Base-by-base conservation (phyloP, 2,797 vertebrate species). In the Thamnophis elegans region DNA sequence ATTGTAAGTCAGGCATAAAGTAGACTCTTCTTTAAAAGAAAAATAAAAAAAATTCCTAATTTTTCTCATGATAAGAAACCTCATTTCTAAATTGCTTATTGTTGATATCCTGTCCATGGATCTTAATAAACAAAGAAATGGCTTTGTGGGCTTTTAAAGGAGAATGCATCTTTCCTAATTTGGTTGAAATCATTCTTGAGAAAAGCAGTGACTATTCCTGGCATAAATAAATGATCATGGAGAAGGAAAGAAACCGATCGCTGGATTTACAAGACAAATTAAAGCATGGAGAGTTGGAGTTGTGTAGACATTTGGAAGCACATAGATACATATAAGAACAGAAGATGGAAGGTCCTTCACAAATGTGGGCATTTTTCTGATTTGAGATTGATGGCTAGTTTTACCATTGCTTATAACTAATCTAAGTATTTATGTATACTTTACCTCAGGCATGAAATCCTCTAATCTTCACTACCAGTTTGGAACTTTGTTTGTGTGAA, bases 241-340 rank as follows among this genome's bases (percentile, higher is more conserved):
- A 89, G 60, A 68, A 53, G 47, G 94, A 91, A 96, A 28, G 54
- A 91, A 96, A 93, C 91, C 93, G 96, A 94, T 90, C 62, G 59
- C 91, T 96, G 68, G 93, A 87, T 93, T 96, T 97, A 93, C 18
- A 90, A 28, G n/a, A 32, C 13, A 68, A 32, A 68, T 68, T 68
- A 62, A 62, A 28, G 28, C 28, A 32, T 68, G 13, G 13, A 6
- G 28, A 68, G 5, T 32, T 68, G 62, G 13, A 73, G 14, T 36
- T 73, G 16, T 32, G n/a, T 73, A 16, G 32, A 22, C 18, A 42
- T 78, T 36, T 78, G 16, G 68, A 68, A 68, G n/a, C n/a, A 32
- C 12, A 32, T 68, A 68, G 28, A 36, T 73, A 73, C 5, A 16
- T 16, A 18, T 78, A 78, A 78, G 68, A 20, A 42, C n/a, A 78